A percentile compares a stretch with the other conserved stretches of the same genome.
These are phyloP conservation scores for Zaprionus inermis DNA, from an alignment of 1,140 invertebrate species.

Conservation along the genomic window DNA sequence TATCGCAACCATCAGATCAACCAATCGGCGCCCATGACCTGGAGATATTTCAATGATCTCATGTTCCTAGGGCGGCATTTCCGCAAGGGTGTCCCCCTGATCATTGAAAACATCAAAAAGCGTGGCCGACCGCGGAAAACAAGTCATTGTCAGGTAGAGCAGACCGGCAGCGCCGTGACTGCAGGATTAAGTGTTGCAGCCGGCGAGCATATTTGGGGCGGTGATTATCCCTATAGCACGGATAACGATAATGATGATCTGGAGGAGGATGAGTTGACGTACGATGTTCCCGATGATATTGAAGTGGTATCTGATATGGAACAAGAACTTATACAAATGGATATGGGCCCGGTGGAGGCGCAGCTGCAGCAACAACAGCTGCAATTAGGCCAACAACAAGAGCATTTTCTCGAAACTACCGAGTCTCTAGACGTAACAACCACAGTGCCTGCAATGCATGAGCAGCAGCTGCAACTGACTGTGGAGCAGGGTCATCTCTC, in stretches of 20 bases:
- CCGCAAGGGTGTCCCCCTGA: constrained; percentile 68
- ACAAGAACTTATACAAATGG: constrained; percentile 33
- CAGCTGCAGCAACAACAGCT: constrained; percentile 5
- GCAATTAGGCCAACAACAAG: background rate
- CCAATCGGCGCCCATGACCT: constrained; percentile 53
- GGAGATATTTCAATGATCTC: constrained; percentile 70
- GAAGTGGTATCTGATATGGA: constrained; percentile 54
- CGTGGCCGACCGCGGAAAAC: constrained; percentile 63
- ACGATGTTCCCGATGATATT: constrained; percentile 51
- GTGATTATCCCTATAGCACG: constrained; percentile 63
- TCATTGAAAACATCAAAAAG: constrained; percentile 64
- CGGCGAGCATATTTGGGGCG: constrained; percentile 62
- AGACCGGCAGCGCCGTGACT: background rate
- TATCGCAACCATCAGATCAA: constrained; percentile 73
- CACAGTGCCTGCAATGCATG: constrained; percentile 30
- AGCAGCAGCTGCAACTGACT: background rate
- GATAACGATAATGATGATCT: constrained; percentile 62
- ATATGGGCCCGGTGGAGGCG: constrained; percentile 7
- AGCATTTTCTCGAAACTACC: constrained; percentile 6
- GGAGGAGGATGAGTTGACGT: constrained; percentile 46
- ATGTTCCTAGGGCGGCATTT: constrained; percentile 68
- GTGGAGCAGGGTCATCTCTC: background rate
- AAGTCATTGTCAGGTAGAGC: background rate
- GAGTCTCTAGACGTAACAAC: constrained; percentile 28
- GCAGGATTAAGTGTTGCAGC: background rate